Evolutionary conservation across 2,888 invertebrate genomes (phyloP).

Genomic region (Elegia similella): DNA sequence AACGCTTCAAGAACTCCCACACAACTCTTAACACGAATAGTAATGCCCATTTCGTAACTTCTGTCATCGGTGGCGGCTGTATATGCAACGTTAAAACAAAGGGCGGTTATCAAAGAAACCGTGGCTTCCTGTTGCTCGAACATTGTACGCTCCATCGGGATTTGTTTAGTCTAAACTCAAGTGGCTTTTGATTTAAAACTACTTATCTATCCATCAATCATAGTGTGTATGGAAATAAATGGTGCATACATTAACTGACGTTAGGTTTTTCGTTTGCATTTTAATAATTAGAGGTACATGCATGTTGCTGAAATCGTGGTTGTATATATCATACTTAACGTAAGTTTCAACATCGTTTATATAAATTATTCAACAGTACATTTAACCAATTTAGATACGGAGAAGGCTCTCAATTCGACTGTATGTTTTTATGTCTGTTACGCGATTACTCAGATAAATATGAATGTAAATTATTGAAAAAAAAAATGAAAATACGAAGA

Average conservation of each 20-base stretch:
- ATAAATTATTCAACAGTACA: too few species aligned
- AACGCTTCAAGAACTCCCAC: not conserved
- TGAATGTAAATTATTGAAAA: too few species aligned
- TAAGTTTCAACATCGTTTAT: too few species aligned
- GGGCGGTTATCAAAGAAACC: constrained; percentile 32
- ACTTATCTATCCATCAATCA: constrained; percentile 4
- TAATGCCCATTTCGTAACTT: constrained; percentile 7
- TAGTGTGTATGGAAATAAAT: not conserved
- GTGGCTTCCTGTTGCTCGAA: constrained; percentile 48
- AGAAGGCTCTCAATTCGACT: too few species aligned
- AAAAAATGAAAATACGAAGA: too few species aligned
- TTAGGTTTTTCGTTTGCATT: not conserved
- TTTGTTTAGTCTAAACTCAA: constrained; percentile 26
- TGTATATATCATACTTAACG: not conserved
- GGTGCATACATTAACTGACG: not conserved
- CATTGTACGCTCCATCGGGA: constrained; percentile 43
- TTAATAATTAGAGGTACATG: not conserved
- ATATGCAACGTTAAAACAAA: constrained; percentile 30
- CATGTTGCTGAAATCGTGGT: not conserved
- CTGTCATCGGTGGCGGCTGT: constrained; percentile 1
- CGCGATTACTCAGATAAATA: too few species aligned
- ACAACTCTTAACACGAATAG: not conserved
- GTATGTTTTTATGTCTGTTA: too few species aligned
- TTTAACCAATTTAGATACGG: too few species aligned
- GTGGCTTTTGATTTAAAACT: constrained; percentile 8